These are phyloP conservation scores for Monochamus alternatus DNA, from an alignment of 2,888 invertebrate species.

Conservation along the genomic window DNA sequence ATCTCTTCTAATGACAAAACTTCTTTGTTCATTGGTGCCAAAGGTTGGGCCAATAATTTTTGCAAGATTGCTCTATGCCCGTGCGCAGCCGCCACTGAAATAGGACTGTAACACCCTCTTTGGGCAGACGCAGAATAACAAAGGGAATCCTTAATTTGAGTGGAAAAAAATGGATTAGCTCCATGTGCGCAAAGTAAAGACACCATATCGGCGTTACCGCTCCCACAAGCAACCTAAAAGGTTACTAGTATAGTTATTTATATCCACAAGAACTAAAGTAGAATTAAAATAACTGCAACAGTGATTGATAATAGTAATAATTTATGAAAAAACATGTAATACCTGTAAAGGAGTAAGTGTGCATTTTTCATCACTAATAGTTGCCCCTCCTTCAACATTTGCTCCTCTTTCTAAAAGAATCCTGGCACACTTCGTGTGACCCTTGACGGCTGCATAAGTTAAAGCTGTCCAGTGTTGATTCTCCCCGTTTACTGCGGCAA, in stretches of 20 bases:
- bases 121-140: conserved; percentile 91
- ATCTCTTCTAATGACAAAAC: conserved; percentile 92
- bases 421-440: conserved; percentile 72
- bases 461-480: conserved; percentile 91
- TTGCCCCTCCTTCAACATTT: conserved; percentile 89
- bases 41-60: conserved; percentile 83
- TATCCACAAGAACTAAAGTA: too few relatives aligned
- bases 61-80: conserved; percentile 87
- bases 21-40: conserved; percentile 79
- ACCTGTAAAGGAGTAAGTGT: conserved; percentile 92
- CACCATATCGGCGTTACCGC: conserved; percentile 86
- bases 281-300: too few relatives aligned
- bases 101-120: conserved; percentile 89
- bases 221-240: conserved; percentile 82
- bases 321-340: not conserved
- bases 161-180: conserved; percentile 90
- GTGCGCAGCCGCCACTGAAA: conserved; percentile 92
- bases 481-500: conserved; percentile 76
- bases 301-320: too few relatives aligned
- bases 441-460: conserved; percentile 84
- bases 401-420: conserved; percentile 87
- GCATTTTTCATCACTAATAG: conserved; percentile 86
- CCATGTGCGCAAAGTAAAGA: conserved; percentile 86
- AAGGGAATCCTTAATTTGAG: conserved; percentile 86
- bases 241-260: too few relatives aligned